Evolutionary conservation across 2,797 vertebrate species (phyloP).

Genomic region (Tapera naevia): DNA sequence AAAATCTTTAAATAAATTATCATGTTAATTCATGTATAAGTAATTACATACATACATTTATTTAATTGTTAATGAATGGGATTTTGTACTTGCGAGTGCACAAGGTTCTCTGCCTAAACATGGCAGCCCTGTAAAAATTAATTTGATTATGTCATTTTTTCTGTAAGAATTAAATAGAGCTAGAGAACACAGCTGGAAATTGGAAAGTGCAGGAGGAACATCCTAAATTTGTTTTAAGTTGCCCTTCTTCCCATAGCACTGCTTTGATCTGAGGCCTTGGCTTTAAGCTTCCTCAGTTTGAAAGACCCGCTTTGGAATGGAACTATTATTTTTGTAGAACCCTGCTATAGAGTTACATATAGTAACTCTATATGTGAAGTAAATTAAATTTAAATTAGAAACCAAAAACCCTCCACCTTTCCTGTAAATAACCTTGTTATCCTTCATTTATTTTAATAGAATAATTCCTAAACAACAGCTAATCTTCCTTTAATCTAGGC

Average conservation of each 20-base stretch:
- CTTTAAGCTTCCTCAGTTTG: background rate
- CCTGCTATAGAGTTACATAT: background rate
- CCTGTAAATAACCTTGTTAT: background rate
- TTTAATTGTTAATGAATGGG: background rate
- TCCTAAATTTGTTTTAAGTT: background rate
- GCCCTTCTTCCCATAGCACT: background rate
- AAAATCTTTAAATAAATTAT: background rate
- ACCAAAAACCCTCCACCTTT: background rate
- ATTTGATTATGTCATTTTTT: background rate
- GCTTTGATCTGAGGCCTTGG: background rate
- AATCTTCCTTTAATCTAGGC: background rate
- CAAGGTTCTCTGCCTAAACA: background rate
- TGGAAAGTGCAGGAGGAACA: background rate
- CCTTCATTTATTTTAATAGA: background rate
- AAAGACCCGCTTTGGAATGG: background rate
- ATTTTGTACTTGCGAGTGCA: background rate
- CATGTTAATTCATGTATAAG: background rate
- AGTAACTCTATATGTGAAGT: too few species aligned
- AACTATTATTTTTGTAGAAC: background rate
- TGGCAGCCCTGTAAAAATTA: background rate
- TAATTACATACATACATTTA: background rate
- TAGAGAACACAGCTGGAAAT: background rate
- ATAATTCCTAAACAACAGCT: background rate
- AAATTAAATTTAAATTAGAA: background rate
- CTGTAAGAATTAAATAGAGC: background rate